These are phyloP conservation scores for Sinocyclocheilus anophthalmus DNA, from an alignment of 2,113 vertebrate species.

Conservation along the genomic window DNA sequence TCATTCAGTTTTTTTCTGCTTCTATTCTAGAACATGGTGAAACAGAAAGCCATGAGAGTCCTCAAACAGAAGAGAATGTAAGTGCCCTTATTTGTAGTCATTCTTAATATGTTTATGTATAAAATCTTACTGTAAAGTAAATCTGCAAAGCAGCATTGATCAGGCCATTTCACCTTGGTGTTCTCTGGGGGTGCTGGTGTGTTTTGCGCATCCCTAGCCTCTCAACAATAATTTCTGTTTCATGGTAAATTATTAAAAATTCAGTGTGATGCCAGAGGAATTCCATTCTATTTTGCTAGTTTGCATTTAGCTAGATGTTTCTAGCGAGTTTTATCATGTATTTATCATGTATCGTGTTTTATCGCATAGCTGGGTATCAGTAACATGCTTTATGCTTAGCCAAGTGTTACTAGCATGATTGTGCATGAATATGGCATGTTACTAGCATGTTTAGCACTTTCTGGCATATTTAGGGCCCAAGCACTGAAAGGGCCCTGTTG, in stretches of 20 bases:
- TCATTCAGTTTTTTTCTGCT: neutral
- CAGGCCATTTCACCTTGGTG: neutral
- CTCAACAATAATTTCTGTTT: neutral
- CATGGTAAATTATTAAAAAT: neutral
- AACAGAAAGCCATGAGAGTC: constrained; percentile 95
- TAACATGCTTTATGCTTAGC: neutral
- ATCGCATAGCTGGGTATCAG: neutral
- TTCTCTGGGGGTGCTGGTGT: neutral
- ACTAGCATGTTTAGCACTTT: too few relatives aligned
- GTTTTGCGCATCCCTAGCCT: neutral
- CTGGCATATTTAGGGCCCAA: too few relatives aligned
- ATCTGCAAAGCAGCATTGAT: neutral
- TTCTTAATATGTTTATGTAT: neutral
- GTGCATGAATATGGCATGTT: too few relatives aligned
- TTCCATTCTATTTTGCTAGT: neutral
- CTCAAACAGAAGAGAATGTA: constrained; percentile 98
- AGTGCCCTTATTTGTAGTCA: constrained; percentile 68
- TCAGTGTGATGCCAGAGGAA: neutral
- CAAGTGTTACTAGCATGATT: neutral
- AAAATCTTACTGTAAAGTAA: neutral
- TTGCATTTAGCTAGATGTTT: neutral
- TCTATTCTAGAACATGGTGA: constrained; percentile 92
- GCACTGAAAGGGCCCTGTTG: too few relatives aligned
- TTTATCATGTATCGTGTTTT: neutral
- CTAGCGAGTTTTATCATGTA: neutral